Percentiles rank a stretch among this genome's conserved stretches.
Conservation (phyloP, 2,888 invertebrate genomes). For the Phyllotreta cruciferae region DNA sequence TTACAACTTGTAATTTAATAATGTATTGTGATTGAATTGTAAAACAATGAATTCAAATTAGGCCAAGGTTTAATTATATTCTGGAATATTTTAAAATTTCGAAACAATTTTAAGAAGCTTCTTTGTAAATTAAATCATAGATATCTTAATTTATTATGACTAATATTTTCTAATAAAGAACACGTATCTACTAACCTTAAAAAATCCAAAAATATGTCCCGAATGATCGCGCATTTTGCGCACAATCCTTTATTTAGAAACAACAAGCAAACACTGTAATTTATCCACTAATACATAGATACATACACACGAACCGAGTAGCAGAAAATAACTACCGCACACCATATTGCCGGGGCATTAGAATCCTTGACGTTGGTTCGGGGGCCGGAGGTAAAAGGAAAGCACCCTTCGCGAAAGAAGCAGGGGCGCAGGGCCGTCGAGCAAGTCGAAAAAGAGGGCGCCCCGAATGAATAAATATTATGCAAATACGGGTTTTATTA, state of each 20-base stretch:
- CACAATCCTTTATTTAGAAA: neutral
- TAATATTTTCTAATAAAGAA: no score
- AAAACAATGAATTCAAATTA: no score
- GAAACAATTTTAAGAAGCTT: no score
- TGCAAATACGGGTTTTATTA: slow-evolving; percentile 4
- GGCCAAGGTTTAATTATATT: no score
- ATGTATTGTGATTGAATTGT: no score
- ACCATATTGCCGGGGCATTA: slow-evolving; percentile 1
- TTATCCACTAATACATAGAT: neutral
- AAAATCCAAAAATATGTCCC: neutral
- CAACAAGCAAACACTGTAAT: neutral
- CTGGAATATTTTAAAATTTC: no score
- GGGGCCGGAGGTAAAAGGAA: slow-evolving; percentile 3
- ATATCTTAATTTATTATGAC: no score
- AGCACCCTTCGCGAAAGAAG: slow-evolving; percentile 19
- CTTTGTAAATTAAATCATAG: no score
- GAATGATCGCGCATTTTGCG: neutral
- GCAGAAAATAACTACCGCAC: slow-evolving; percentile 22
- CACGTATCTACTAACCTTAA: no score
- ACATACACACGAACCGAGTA: neutral
- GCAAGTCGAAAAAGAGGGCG: slow-evolving; percentile 21
- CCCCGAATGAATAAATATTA: slow-evolving; percentile 9
- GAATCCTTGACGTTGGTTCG: slow-evolving; percentile 1
- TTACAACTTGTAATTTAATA: no score
- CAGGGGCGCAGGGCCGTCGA: slow-evolving; percentile 27